Evolutionary conservation across 2,797 vertebrate species (phyloP).

Genomic region (Premnoplex brunnescens): DNA sequence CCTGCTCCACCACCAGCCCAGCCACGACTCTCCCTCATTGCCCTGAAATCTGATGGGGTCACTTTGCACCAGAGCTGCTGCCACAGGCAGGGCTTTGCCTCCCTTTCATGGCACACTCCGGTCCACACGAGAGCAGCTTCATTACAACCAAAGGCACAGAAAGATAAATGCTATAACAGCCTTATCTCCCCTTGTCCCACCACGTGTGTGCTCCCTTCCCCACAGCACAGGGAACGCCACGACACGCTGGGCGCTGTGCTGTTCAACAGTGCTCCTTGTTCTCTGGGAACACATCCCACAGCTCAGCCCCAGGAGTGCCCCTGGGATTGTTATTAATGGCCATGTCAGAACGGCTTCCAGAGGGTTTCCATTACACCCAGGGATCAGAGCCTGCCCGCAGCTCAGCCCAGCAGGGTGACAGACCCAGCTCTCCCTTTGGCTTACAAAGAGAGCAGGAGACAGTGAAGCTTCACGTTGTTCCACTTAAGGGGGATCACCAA

Average conservation of each 20-base stretch:
- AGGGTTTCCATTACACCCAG: not conserved
- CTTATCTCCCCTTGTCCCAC: not conserved
- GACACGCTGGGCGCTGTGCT: not conserved
- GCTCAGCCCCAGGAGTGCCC: not conserved
- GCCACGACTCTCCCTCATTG: not conserved
- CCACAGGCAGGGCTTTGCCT: not conserved
- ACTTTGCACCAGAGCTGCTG: not conserved
- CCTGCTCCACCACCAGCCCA: not conserved
- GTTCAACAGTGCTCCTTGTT: not conserved
- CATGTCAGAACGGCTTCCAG: not conserved
- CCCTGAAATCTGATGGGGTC: fast-evolving
- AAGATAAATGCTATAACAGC: not conserved
- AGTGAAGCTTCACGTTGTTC: not conserved
- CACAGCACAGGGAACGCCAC: not conserved
- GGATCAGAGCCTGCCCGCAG: not conserved
- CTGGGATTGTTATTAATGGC: not conserved
- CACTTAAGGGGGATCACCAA: not conserved
- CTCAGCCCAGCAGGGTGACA: not conserved
- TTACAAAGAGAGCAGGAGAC: not conserved
- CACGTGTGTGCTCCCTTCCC: too few relatives aligned
- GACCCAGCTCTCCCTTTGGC: not conserved
- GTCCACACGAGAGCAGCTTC: not conserved
- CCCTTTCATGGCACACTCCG: not conserved
- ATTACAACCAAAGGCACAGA: not conserved
- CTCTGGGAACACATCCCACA: not conserved